A percentile compares a stretch with the other conserved stretches of the same genome.
phyloP scores from a whole-genome alignment of 2,888 invertebrate species.

The Kuschelorhynchus macadamiae region DNA sequence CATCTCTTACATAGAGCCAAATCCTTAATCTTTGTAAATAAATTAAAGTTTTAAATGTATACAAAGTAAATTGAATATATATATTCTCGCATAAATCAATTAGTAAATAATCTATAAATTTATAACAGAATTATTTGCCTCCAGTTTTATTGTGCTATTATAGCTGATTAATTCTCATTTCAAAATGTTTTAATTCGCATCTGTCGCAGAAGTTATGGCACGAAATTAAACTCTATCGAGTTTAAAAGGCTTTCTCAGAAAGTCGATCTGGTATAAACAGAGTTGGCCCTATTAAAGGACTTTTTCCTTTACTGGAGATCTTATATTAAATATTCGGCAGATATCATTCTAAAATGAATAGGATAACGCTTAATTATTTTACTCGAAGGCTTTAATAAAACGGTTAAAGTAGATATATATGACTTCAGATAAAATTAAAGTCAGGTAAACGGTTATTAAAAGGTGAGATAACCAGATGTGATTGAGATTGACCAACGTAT shows the following conservation, averaged over 20 bases:
- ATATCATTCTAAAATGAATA: too few species aligned
- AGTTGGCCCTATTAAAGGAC: slow-evolving; percentile 20
- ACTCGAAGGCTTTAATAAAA: too few species aligned
- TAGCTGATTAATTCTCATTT: slow-evolving; percentile 49
- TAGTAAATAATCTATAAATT: slow-evolving; percentile 42
- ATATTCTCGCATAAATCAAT: slow-evolving; percentile 15
- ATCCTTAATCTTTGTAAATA: too few species aligned
- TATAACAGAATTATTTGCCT: slow-evolving; percentile 40
- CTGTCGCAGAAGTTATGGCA: slow-evolving; percentile 51
- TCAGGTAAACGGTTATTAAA: too few species aligned
- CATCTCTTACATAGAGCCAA: too few species aligned
- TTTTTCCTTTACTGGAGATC: slow-evolving; percentile 6
- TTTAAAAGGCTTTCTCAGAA: slow-evolving; percentile 45
- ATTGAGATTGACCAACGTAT: too few species aligned
- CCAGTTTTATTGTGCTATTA: slow-evolving; percentile 45
- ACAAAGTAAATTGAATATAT: neutral
- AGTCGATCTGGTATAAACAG: slow-evolving; percentile 46
- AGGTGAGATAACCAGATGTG: too few species aligned
- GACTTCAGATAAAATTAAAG: too few species aligned
- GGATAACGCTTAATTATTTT: too few species aligned
- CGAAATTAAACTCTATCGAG: slow-evolving; percentile 51
- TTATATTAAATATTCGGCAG: too few species aligned
- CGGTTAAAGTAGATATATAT: too few species aligned
- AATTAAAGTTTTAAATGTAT: too few species aligned
- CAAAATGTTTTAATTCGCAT: slow-evolving; percentile 51